Evolutionary conservation across 1,140 invertebrate species (phyloP).

Genomic region (Drosophila mauritiana): DNA sequence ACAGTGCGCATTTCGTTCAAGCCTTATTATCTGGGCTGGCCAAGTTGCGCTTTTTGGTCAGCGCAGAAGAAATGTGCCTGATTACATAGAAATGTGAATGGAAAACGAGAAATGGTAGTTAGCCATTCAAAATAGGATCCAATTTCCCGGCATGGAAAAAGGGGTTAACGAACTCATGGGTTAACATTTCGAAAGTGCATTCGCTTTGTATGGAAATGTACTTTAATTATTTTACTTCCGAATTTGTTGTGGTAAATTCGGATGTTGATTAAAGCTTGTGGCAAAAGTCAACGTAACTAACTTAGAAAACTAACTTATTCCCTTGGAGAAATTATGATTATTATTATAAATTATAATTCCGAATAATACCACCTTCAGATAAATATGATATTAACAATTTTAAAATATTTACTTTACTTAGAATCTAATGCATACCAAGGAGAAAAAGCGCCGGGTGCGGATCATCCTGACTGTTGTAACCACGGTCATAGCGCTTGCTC

Average conservation of each 20-base stretch:
- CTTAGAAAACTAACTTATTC: no score
- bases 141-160: slow-evolving; percentile 20
- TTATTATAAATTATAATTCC: background rate
- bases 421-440: slow-evolving; percentile 76
- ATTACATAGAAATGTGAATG: slow-evolving; percentile 24
- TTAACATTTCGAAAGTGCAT: slow-evolving; percentile 2
- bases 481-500: slow-evolving; percentile 51
- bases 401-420: slow-evolving; percentile 2
- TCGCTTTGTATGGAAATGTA: no score
- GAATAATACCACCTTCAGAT: background rate
- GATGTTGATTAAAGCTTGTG: background rate
- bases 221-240: background rate
- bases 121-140: slow-evolving; percentile 23
- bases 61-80: slow-evolving; percentile 22
- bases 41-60: slow-evolving; percentile 31
- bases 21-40: slow-evolving; percentile 11
- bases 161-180: slow-evolving; percentile 8
- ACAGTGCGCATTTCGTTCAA: slow-evolving; percentile 32
- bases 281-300: no score
- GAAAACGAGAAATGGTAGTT: slow-evolving; percentile 21
- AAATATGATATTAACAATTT: background rate
- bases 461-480: slow-evolving; percentile 61
- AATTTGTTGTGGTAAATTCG: background rate
- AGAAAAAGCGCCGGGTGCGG: slow-evolving; percentile 66
- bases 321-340: background rate